Evolutionary conservation across 2,888 invertebrate genomes (phyloP), one percentile per base, ranked within the genome.

Genomic region (Drosophila setosimentum): DNA sequence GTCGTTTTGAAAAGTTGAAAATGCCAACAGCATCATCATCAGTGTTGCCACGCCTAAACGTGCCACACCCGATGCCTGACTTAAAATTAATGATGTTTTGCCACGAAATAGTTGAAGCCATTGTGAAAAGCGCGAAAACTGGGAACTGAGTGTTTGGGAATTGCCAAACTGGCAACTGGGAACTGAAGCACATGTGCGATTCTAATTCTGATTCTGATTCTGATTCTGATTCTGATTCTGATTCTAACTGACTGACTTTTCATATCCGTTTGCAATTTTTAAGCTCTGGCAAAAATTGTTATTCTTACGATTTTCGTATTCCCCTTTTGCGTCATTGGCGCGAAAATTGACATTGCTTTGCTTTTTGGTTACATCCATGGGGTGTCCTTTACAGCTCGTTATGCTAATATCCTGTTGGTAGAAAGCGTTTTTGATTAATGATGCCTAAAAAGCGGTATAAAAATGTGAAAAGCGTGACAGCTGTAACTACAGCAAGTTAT

Each of bases 381-480:
- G 11, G 27, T 59, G 45, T 58, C 61, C 42, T 65, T 73, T 54
- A 54, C 40, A 73, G 65, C 73, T 76, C 78, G 79, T 83, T 87
- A 91, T 90, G 91, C 82, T 91, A 89, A 91, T 91, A 80, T 80
- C 69, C 78, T 71, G 67, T 77, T 73, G 63, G 53, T 57, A 60
- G 68, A 86, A 86, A 84, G 84, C 81, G 87, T 91, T 91, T 89
- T 89, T 91, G 91, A 90, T 91, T 90, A 90, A 90, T 90, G 90
- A 87, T 89, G 65, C 42, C 55, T 27, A 10, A 57, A 42, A 35
- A 49, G 53, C 60, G 40, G 50, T 29, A 27, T 29, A 50, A 63
- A 79, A 63, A 66, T 61, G 35, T 58, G 29, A 73, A 68, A 74
- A 63, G 30, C 54, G 73, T 64, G 71, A 75, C 85, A 87, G 82